Evolutionary conservation across 2,797 vertebrate species (phyloP).

Genomic region (Gallinago stenura): DNA sequence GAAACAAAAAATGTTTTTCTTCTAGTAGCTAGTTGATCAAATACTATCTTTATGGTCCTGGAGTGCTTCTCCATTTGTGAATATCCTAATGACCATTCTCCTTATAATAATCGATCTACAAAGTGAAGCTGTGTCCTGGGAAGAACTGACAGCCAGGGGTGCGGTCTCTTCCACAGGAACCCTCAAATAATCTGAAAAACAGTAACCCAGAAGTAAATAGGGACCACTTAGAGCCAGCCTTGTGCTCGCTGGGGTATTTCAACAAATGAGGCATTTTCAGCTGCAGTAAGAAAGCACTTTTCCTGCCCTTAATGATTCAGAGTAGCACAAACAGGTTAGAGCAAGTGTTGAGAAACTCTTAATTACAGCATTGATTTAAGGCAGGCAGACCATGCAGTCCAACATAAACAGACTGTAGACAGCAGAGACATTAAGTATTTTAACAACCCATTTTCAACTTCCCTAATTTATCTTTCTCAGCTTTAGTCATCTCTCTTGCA

Average conservation of each 20-base stretch:
- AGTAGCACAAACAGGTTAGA: conserved; percentile 43
- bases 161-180: not conserved
- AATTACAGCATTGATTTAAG: conserved; percentile 32
- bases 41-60: not conserved
- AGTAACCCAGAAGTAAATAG: not conserved
- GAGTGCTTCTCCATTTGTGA: not conserved
- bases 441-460: not conserved
- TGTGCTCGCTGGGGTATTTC: not conserved
- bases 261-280: not conserved
- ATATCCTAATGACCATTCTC: not conserved
- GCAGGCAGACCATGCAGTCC: not conserved
- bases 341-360: conserved; percentile 43
- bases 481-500: not conserved
- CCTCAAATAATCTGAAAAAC: not conserved
- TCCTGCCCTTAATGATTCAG: conserved; percentile 42
- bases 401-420: conserved; percentile 22
- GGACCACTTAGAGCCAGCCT: not conserved
- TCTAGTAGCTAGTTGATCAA: not conserved
- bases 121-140: not conserved
- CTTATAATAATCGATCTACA: not conserved
- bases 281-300: conserved; percentile 18
- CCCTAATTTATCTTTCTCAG: not conserved
- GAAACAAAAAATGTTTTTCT: not conserved
- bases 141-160: not conserved
- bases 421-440: not conserved